Percentiles rank a stretch among this genome's conserved stretches.
phyloP scores from a whole-genome alignment of 2,797 vertebrate genomes.

The Rhynchonycteris naso region DNA sequence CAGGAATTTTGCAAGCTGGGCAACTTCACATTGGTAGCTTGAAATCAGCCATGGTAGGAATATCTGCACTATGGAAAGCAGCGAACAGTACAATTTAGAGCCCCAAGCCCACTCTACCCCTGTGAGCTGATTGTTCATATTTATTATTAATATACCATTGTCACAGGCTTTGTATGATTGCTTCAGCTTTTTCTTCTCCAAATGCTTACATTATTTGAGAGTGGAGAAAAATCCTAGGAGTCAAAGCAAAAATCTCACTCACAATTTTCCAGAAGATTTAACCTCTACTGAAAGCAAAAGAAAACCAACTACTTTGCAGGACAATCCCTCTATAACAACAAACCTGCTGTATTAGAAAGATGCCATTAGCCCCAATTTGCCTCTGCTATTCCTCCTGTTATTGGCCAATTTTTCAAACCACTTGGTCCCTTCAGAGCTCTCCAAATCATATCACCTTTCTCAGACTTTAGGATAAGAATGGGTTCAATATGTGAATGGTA shows the following conservation, averaged over 20 bases:
- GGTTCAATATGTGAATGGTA: not conserved
- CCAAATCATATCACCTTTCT: not conserved
- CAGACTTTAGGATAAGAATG: not conserved
- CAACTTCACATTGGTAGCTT: not conserved
- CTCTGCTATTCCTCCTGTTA: not conserved
- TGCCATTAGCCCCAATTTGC: not conserved
- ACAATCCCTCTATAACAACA: not conserved
- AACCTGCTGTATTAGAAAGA: not conserved
- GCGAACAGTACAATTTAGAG: not conserved
- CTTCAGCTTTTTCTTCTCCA: not conserved
- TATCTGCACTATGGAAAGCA: not conserved
- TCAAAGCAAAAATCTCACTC: not conserved
- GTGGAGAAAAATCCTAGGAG: not conserved
- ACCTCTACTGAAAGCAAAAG: not conserved
- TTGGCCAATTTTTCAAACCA: not conserved
- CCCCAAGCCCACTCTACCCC: too few species aligned
- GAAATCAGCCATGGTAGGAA: not conserved
- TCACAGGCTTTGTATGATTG: not conserved
- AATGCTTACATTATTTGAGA: not conserved
- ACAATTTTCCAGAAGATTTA: not conserved
- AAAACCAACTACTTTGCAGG: not conserved
- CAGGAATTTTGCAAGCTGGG: not conserved
- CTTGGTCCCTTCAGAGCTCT: not conserved
- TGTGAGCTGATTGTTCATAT: not conserved
- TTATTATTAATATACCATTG: not conserved